phyloP scores from a whole-genome alignment of 2,888 invertebrate species.

The Tachina grossa region DNA sequence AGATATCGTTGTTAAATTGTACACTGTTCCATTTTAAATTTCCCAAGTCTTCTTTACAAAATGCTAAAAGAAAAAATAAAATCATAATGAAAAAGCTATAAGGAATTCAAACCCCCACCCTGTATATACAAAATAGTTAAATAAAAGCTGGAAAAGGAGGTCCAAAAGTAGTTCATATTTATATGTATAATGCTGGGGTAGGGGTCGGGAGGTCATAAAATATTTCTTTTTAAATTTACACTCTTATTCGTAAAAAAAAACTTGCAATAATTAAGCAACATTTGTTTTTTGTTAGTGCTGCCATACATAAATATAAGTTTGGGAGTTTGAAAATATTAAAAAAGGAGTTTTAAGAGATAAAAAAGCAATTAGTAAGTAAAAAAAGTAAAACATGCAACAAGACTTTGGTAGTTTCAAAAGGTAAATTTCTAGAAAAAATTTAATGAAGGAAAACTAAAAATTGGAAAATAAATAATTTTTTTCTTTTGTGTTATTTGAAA shows the following conservation, averaged over 20 bases:
- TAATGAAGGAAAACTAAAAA: conserved; percentile 38
- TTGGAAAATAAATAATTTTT: conserved; percentile 1
- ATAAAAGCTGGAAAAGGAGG: neutral
- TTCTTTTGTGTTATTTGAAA: conserved; percentile 27
- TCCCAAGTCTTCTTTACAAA: too few species aligned
- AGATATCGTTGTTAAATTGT: too few species aligned
- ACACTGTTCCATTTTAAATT: too few species aligned
- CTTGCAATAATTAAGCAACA: neutral
- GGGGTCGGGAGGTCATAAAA: conserved; percentile 10
- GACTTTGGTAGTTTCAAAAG: conserved; percentile 11
- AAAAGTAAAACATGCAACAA: conserved; percentile 48
- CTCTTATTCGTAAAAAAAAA: conserved; percentile 12
- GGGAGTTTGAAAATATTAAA: conserved; percentile 18
- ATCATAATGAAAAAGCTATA: too few species aligned
- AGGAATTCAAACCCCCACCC: too few species aligned
- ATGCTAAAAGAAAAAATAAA: too few species aligned
- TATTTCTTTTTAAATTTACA: conserved; percentile 5
- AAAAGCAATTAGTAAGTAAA: conserved; percentile 8
- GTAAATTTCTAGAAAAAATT: conserved; percentile 7
- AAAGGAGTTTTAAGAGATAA: conserved; percentile 3
- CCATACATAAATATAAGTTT: neutral
- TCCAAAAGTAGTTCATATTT: neutral
- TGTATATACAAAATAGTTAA: neutral
- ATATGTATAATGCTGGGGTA: neutral
- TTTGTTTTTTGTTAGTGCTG: neutral